phyloP scores from a whole-genome alignment of 37 sponge, comb jelly and placozoan species.

The Crambe crambe region DNA sequence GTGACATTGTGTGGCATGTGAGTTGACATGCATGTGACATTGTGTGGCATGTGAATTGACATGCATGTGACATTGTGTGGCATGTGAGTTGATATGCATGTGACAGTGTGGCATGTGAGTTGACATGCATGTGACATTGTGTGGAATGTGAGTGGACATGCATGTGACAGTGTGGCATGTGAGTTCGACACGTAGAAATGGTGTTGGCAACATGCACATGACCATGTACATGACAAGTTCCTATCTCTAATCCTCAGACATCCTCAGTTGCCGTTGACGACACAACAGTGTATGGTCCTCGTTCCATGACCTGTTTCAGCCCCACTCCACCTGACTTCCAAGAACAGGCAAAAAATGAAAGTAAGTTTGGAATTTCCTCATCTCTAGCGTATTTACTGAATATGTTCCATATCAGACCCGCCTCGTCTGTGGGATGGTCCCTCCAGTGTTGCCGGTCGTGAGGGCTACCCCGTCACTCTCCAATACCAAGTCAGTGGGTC shows the following conservation, averaged over 20 bases:
- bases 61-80: not conserved
- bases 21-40: not conserved
- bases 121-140: not conserved
- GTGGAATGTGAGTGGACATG: constrained; percentile 16
- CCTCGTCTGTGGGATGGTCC: constrained; percentile 31
- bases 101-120: not conserved
- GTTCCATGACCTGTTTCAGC: constrained; percentile 20
- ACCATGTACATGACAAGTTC: too few relatives aligned
- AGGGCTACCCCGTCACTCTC: constrained; percentile 31
- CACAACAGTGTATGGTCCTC: constrained; percentile 45
- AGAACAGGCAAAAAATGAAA: constrained; percentile 33
- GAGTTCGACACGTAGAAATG: not conserved
- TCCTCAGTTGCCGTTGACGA: constrained; percentile 34
- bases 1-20: not conserved
- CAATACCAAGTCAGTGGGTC: constrained; percentile 41
- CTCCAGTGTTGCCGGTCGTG: not conserved
- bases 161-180: constrained; percentile 2
- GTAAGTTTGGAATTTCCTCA: not conserved
- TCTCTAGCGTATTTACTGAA: not conserved
- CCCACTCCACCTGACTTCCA: constrained; percentile 43
- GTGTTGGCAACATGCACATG: not conserved
- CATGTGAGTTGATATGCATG: not conserved
- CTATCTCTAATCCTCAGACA: constrained; percentile 39
- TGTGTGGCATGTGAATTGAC: not conserved
- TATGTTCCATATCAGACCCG: not conserved